Conservation (phyloP, 2,797 vertebrate species). For the Notolepis coatsorum region DNA sequence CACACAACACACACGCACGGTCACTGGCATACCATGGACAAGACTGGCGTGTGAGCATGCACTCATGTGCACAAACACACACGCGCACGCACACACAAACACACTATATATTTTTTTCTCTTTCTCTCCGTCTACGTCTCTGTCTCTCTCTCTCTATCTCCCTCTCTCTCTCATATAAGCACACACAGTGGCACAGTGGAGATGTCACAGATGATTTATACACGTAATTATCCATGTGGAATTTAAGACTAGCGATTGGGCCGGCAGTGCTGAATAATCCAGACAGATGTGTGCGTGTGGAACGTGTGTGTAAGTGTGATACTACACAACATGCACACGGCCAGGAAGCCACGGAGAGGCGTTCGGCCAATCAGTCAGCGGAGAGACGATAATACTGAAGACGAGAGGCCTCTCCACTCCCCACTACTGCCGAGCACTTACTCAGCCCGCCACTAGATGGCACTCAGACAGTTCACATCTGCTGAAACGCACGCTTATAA, state of each 20-base stretch:
- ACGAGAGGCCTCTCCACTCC: background rate
- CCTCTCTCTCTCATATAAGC: conserved; percentile 30
- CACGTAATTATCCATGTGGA: conserved; percentile 76
- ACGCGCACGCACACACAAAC: conserved; percentile 7
- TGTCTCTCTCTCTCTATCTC: no score
- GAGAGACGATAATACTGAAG: background rate
- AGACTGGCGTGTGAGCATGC: no score
- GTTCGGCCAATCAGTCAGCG: conserved; percentile 40
- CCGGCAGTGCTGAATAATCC: conserved; percentile 64
- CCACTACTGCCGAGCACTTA: background rate
- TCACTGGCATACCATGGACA: no score
- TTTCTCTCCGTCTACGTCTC: no score
- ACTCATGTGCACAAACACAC: background rate
- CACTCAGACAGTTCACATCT: conserved; percentile 60
- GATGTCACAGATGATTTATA: conserved; percentile 79
- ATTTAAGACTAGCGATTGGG: conserved; percentile 56
- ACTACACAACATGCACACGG: conserved; percentile 36
- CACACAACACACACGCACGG: no score
- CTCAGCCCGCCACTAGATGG: conserved; percentile 72
- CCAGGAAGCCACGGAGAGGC: conserved; percentile 36
- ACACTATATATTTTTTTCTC: conserved; percentile 20
- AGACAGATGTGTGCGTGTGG: conserved; percentile 58
- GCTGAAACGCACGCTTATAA: conserved; percentile 10
- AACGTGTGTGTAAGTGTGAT: conserved; percentile 28
- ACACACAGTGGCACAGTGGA: conserved; percentile 42